These are phyloP conservation scores for Astyanax mexicanus DNA, from an alignment of 2,797 vertebrate genomes.

Conservation along the genomic window DNA sequence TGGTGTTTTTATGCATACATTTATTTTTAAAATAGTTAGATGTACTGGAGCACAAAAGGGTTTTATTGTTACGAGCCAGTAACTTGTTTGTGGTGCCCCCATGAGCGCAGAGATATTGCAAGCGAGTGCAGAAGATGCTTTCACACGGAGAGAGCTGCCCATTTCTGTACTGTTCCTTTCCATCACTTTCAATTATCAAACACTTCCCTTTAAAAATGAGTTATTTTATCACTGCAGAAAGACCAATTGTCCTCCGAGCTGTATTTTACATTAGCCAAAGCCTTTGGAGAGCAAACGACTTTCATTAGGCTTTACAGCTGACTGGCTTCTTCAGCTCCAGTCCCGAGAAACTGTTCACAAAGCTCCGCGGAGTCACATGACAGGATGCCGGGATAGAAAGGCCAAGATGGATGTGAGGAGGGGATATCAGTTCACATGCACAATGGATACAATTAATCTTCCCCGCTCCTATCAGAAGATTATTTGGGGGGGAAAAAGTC, in stretches of 20 bases:
- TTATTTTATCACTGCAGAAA: constrained; percentile 84
- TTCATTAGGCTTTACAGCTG: constrained; percentile 88
- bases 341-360: constrained; percentile 73
- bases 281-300: constrained; percentile 85
- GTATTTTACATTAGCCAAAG: constrained; percentile 79
- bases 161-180: constrained; percentile 85
- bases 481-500: constrained; percentile 60
- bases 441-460: constrained; percentile 88
- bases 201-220: constrained; percentile 83
- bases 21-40: no score
- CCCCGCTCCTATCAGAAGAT: constrained; percentile 76
- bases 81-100: neutral
- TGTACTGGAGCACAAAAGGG: neutral
- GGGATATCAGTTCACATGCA: constrained; percentile 82
- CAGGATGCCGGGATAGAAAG: constrained; percentile 55
- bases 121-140: constrained; percentile 28
- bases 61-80: neutral
- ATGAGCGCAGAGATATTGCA: neutral
- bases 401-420: constrained; percentile 81
- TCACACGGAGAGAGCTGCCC: constrained; percentile 82
- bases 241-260: constrained; percentile 86
- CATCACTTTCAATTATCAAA: constrained; percentile 89
- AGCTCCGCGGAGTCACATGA: constrained; percentile 70
- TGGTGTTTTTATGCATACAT: no score
- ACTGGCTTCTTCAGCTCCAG: constrained; percentile 82